Evolutionary conservation across 1,140 invertebrate species (phyloP).

Genomic region (Danaus plexippus): DNA sequence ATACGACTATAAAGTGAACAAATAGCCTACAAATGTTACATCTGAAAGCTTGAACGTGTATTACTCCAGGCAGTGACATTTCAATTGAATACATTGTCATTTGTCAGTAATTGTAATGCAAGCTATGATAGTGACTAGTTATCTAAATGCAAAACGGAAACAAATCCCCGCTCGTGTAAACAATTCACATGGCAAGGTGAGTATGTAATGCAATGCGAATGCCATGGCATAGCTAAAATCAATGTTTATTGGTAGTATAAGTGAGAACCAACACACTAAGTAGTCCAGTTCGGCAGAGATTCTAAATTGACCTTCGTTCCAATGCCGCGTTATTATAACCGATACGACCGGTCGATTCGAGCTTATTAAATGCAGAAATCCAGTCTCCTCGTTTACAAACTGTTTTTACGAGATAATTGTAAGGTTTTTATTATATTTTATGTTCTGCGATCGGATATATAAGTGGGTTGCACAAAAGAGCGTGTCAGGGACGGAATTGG

Average conservation of each 20-base stretch:
- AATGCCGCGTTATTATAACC: slow-evolving; percentile 34
- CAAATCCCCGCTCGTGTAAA: slow-evolving; percentile 5
- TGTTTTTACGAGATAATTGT: neutral
- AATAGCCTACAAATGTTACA: too few relatives aligned
- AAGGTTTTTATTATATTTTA: neutral
- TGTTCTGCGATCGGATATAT: slow-evolving; percentile 3
- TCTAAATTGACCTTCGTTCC: slow-evolving; percentile 52
- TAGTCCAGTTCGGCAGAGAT: slow-evolving; percentile 46
- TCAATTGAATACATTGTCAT: slow-evolving; percentile 15
- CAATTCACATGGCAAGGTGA: neutral
- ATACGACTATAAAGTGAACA: too few relatives aligned
- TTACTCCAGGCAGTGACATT: slow-evolving; percentile 12
- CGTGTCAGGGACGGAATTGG: slow-evolving; percentile 38
- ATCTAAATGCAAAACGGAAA: slow-evolving; percentile 13
- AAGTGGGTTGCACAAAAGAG: slow-evolving; percentile 28
- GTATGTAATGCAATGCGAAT: slow-evolving; percentile 6
- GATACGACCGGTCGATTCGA: slow-evolving; percentile 40
- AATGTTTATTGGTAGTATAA: slow-evolving; percentile 16
- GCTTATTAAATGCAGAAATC: slow-evolving; percentile 16
- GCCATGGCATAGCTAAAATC: slow-evolving; percentile 6
- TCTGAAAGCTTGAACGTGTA: too few relatives aligned
- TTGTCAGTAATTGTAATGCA: slow-evolving; percentile 15
- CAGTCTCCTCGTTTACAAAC: slow-evolving; percentile 5
- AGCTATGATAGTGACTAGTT: slow-evolving; percentile 10
- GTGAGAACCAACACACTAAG: slow-evolving; percentile 18